A percentile compares a stretch with the other conserved stretches of the same genome.
Conservation (phyloP, 1,140 invertebrate genomes). For the Spodoptera litura region DNA sequence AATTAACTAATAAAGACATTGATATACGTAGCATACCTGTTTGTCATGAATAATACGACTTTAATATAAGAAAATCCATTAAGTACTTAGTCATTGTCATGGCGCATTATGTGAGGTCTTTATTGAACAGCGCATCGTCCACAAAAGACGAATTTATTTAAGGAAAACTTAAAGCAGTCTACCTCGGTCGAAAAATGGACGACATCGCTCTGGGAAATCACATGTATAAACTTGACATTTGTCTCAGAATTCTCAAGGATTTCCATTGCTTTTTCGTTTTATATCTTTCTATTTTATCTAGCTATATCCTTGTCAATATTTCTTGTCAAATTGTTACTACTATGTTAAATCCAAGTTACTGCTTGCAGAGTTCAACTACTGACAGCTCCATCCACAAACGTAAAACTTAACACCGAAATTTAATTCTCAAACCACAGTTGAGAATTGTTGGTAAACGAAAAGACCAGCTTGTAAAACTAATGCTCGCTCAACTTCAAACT, state of each 20-base stretch:
- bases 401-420: not conserved
- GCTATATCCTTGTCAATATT: not conserved
- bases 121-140: not conserved
- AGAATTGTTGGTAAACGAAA: constrained; percentile 34
- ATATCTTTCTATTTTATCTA: not conserved
- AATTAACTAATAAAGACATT: constrained; percentile 27
- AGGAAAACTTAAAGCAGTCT: not conserved
- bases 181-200: not conserved
- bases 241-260: too few relatives aligned
- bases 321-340: not conserved
- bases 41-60: constrained; percentile 53
- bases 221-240: too few relatives aligned
- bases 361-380: not conserved
- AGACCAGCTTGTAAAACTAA: constrained; percentile 30
- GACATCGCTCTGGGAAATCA: not conserved
- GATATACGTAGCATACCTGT: constrained; percentile 15
- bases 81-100: not conserved
- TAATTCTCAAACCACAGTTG: constrained; percentile 20
- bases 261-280: not conserved
- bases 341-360: not conserved
- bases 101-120: constrained; percentile 5
- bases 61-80: constrained; percentile 51
- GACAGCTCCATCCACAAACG: constrained; percentile 15
- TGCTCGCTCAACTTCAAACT: constrained; percentile 30
- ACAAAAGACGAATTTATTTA: not conserved